A percentile compares a stretch with the other conserved stretches of the same genome.
These are phyloP conservation scores for Myzus persicae DNA, from an alignment of 1,140 invertebrate species.

Conservation along the genomic window DNA sequence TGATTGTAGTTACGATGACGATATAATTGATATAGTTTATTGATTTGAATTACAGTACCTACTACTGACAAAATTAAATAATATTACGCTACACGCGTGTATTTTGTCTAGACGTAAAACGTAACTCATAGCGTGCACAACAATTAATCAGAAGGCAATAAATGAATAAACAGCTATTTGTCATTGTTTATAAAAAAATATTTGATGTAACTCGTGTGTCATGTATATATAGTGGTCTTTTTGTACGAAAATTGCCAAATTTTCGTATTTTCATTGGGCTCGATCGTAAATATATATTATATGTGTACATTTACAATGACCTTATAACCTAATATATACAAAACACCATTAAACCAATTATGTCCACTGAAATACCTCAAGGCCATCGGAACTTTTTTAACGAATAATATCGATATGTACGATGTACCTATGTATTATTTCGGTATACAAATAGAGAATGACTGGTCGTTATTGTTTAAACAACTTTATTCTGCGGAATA, in stretches of 20 bases:
- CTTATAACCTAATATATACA: constrained; percentile 40
- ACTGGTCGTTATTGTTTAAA: background rate
- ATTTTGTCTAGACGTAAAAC: constrained; percentile 10
- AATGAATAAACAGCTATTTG: background rate
- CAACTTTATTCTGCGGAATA: background rate
- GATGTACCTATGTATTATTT: background rate
- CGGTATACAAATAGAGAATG: background rate
- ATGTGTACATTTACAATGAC: constrained; percentile 11
- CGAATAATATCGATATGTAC: background rate
- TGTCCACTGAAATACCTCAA: constrained; percentile 29
- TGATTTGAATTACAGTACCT: background rate
- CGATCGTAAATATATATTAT: background rate
- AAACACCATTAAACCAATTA: constrained; percentile 35
- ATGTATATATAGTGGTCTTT: background rate
- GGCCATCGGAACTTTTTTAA: background rate
- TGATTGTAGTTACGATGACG: background rate
- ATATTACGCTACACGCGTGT: background rate
- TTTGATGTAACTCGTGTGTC: background rate
- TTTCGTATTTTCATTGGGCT: background rate
- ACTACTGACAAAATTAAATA: background rate
- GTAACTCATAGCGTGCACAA: background rate
- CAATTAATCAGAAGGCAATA: background rate
- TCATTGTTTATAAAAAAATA: background rate
- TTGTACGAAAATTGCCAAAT: background rate
- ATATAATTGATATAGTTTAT: background rate